Base-by-base conservation (phyloP, 2,113 vertebrate genomes). In the Calidris pugnax region DNA sequence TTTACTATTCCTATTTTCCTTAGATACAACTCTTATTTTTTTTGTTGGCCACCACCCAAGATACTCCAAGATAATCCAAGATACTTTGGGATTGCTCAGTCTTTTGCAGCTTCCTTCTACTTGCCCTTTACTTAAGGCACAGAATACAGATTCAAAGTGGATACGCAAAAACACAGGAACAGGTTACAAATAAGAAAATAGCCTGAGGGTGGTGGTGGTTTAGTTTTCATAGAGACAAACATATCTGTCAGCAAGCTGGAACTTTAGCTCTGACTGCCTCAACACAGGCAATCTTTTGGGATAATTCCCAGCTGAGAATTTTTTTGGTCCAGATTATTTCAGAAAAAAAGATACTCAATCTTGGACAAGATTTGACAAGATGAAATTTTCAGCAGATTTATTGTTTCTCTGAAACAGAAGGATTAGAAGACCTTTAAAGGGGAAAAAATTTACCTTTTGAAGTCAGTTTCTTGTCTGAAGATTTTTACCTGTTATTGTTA, bases 161-260 rank as follows among this genome's bases (percentile, higher is more conserved):
- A 48, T 48, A 71, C 2, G 2, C 22, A 64, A 7, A 76, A 39
- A 68, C 45, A 24, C 1, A 68, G n/a, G n/a, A 68, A 18, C 10
- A 50, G 35, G 12, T 71, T 48, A 35, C 27, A 57, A 72, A 57
- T 57, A 78, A 17, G 30, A 6, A 41, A 72, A 48, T 7, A 7
- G 6, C 4, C 5, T 3, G 21, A 3, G 4, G 4, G 14, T 32
- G 32, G 11, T 19, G 14, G 59, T 6, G 2, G 4, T 50, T 68
- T 32, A 39, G 26, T 55, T 81, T 85, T 80, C 51, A 45, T 45
- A 67, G 22, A 48, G 51, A 66, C 27, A 73, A 85, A 32, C 33
- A 9, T 41, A 39, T 7, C 35, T 43, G 9, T 28, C 37, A 62
- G 23, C 35, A 71, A 75, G 35, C 50, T 45, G 15, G 59, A 73